A percentile compares a stretch with the other conserved stretches of the same genome.
phyloP scores from a whole-genome alignment of 2,888 invertebrate species.

The Gortyna flavago region DNA sequence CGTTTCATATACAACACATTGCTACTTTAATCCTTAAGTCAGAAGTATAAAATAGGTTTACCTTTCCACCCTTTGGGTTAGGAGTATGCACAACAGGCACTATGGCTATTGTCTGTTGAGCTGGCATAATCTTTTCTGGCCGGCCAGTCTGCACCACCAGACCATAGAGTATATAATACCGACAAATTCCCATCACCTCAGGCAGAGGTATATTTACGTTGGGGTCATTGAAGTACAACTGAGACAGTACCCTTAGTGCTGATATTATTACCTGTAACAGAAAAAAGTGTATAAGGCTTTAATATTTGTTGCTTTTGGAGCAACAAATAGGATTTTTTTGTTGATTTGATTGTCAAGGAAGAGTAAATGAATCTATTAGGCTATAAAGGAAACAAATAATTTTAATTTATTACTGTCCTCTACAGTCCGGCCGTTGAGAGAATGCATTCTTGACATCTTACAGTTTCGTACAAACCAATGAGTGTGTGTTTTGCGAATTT shows the following conservation, averaged over 20 bases:
- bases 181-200: constrained; percentile 90
- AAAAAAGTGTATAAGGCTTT: background rate
- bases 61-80: constrained; percentile 90
- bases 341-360: background rate
- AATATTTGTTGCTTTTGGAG: background rate
- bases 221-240: constrained; percentile 82
- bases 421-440: too few relatives aligned
- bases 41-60: constrained; percentile 66
- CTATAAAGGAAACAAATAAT: background rate
- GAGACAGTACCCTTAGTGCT: constrained; percentile 83
- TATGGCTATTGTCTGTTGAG: constrained; percentile 91
- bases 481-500: background rate
- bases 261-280: constrained; percentile 86
- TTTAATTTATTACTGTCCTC: background rate
- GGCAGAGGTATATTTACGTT: constrained; percentile 79
- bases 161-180: constrained; percentile 89
- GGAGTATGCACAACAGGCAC: constrained; percentile 83
- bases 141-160: constrained; percentile 79
- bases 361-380: background rate
- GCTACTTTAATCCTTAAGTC: background rate
- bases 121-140: constrained; percentile 90
- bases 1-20: too few relatives aligned
- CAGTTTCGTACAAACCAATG: background rate
- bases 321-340: too few relatives aligned
- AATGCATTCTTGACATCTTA: background rate